phyloP scores from a whole-genome alignment of 1,140 invertebrate species.

The Cyclargus thomasi region DNA sequence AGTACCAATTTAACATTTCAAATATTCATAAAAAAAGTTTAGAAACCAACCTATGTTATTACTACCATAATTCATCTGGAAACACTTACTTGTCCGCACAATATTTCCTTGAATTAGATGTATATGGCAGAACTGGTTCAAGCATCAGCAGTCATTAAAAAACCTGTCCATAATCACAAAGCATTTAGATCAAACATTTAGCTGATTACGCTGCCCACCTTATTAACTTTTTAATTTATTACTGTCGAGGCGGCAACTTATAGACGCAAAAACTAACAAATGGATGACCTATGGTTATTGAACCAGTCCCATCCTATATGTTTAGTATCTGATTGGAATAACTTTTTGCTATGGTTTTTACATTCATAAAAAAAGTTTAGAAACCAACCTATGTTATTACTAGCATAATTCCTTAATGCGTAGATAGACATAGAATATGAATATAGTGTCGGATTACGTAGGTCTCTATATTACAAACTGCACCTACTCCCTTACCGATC shows the following conservation, averaged over 20 bases:
- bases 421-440: background rate
- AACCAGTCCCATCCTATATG: background rate
- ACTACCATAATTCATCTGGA: background rate
- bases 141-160: background rate
- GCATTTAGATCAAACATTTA: slow-evolving; percentile 1
- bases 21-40: too few species aligned
- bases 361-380: background rate
- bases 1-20: too few species aligned
- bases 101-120: slow-evolving; percentile 1
- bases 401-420: background rate
- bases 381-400: background rate
- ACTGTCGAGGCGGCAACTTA: background rate
- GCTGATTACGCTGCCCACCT: background rate
- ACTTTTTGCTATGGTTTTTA: background rate
- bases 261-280: background rate
- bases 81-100: background rate
- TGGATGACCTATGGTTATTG: background rate
- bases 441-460: too few species aligned
- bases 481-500: background rate
- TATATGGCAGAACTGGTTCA: slow-evolving; percentile 1
- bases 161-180: slow-evolving; percentile 3
- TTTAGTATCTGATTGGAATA: background rate
- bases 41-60: background rate
- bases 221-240: background rate
- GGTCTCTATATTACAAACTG: too few species aligned